Evolutionary conservation across 2,888 invertebrate species (phyloP).

Genomic region (Auanema freiburgensis): DNA sequence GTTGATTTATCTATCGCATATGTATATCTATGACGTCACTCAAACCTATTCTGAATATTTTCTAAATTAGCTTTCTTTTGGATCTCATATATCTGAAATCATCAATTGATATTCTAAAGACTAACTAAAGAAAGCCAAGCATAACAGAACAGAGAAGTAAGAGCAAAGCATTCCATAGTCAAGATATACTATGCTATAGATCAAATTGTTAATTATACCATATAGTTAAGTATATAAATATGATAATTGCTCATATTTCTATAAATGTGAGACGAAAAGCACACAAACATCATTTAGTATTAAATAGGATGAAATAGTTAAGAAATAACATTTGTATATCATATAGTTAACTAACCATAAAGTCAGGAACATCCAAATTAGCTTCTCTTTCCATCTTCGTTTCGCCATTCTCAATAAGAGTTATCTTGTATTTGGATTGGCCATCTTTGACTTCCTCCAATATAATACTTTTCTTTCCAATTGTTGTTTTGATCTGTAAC

Average conservation of each 20-base stretch:
- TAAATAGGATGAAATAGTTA: conserved; percentile 3
- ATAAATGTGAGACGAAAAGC: not conserved
- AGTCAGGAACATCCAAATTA: conserved; percentile 53
- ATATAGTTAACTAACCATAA: conserved; percentile 36
- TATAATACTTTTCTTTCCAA: conserved; percentile 53
- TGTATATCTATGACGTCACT: too few species aligned
- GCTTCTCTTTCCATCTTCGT: conserved; percentile 59
- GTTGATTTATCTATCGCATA: too few species aligned
- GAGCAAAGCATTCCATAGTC: too few species aligned
- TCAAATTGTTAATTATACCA: too few species aligned
- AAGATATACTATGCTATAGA: too few species aligned
- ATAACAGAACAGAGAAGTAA: too few species aligned
- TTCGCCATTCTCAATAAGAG: conserved; percentile 58
- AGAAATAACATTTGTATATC: not conserved
- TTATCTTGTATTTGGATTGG: conserved; percentile 47
- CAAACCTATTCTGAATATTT: too few species aligned
- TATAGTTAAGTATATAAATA: not conserved
- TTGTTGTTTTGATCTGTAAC: conserved; percentile 54
- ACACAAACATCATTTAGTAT: not conserved
- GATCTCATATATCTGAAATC: too few species aligned
- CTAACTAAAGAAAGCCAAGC: too few species aligned
- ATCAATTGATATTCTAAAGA: too few species aligned
- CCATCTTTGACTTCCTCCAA: conserved; percentile 51
- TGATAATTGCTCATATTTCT: not conserved
- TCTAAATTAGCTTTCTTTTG: too few species aligned